Conservation (phyloP, 2,113 vertebrate genomes). For the Alligator sinensis region DNA sequence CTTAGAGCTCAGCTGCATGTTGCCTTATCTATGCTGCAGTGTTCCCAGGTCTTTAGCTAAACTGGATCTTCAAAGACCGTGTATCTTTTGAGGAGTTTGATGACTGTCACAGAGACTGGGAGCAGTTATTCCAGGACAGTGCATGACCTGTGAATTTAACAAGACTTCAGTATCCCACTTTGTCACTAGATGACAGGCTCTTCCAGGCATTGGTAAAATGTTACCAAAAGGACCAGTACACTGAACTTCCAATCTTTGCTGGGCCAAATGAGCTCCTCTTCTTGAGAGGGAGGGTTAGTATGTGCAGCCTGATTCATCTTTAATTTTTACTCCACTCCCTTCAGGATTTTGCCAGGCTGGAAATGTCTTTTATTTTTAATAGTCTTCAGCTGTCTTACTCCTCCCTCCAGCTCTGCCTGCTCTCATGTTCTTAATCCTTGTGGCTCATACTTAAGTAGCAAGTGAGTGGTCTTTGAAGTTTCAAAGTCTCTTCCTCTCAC, state of each 20-base stretch:
- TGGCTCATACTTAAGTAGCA: conserved; percentile 32
- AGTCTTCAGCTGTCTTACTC: neutral
- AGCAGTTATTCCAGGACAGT: neutral
- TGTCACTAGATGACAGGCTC: neutral
- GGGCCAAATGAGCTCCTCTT: neutral
- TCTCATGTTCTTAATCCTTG: neutral
- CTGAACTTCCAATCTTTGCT: neutral
- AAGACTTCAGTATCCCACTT: neutral
- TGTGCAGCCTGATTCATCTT: neutral
- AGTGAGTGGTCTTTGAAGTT: conserved; percentile 20
- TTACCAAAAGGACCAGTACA: neutral
- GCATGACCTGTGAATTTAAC: neutral
- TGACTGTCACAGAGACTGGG: neutral
- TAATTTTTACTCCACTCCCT: neutral
- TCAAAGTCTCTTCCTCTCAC: conserved; percentile 13
- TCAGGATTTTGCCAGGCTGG: neutral
- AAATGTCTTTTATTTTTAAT: neutral
- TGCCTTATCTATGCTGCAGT: neutral
- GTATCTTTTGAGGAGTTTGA: neutral
- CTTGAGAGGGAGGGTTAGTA: neutral
- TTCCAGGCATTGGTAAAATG: neutral
- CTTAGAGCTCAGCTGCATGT: neutral
- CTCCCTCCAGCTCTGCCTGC: conserved; percentile 1
- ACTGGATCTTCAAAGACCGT: rapidly evolving
- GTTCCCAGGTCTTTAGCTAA: neutral